Evolutionary conservation across 2,797 vertebrate species (phyloP).

Genomic region (Ataeniobius toweri): DNA sequence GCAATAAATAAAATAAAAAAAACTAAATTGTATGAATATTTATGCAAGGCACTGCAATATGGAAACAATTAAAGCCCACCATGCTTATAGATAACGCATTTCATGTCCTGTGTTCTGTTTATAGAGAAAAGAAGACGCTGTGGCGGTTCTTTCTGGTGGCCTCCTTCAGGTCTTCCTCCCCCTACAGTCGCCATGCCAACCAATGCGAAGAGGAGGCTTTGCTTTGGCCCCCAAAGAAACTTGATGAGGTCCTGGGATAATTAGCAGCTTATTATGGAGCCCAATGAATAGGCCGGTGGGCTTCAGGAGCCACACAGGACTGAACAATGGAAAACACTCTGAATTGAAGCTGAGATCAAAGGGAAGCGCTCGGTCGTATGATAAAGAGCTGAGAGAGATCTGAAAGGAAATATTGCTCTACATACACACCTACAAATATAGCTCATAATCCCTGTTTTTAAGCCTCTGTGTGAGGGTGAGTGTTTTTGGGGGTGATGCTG

Average conservation of each 20-base stretch:
- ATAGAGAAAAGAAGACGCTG: conserved; percentile 18
- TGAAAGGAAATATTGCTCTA: conserved; percentile 47
- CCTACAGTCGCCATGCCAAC: conserved; percentile 74
- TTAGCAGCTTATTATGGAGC: conserved; percentile 75
- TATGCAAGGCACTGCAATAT: neutral
- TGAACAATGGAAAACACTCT: conserved; percentile 51
- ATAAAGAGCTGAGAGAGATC: conserved; percentile 42
- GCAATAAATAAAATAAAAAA: neutral
- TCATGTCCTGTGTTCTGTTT: conserved; percentile 15
- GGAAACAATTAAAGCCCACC: neutral
- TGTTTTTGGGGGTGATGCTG: conserved; percentile 29
- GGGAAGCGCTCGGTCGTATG: conserved; percentile 37
- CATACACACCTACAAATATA: conserved; percentile 69
- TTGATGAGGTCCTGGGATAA: conserved; percentile 75
- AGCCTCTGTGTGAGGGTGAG: conserved; percentile 16
- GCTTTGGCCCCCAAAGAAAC: conserved; percentile 55
- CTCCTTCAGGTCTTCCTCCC: conserved; percentile 55
- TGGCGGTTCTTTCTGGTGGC: conserved; percentile 38
- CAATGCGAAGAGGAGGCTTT: conserved; percentile 56
- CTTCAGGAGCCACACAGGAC: conserved; percentile 54
- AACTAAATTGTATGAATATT: neutral
- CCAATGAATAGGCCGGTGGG: conserved; percentile 59
- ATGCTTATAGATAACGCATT: neutral
- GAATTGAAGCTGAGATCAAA: conserved; percentile 66
- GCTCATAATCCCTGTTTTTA: conserved; percentile 65